Evolutionary conservation across 2,797 vertebrate species (phyloP), one percentile per base, ranked within the genome.

Genomic region (Eupleurogrammus muticus): DNA sequence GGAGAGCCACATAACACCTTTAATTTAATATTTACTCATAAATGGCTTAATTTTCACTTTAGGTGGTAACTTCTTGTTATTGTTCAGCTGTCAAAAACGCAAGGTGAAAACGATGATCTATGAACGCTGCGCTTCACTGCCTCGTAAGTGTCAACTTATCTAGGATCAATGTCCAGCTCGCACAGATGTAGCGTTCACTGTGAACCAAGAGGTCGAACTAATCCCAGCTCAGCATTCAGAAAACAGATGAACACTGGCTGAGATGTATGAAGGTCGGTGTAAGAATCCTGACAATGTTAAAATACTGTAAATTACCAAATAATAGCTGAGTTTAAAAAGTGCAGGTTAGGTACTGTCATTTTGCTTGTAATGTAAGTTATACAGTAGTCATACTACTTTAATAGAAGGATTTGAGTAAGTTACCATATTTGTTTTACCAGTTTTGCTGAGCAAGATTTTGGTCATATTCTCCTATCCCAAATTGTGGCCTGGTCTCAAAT

Each of bases 191-290:
- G 55, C 5, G 5, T 57, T 66, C 57, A 23, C 23, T 32, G 61
- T 63, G 32, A 72, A 34, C 54, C 51, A 5, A 2, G 4, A 62
- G 60, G 54, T 76, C 70, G 60, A 69, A 72, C 59, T 67, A 40
- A 76, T 82, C 87, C 75, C 69, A 59, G 79, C 72, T 84, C 72
- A 66, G 75, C 72, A 55, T 59, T 75, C 66, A 75, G 65, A 82
- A 73, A 61, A 28, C 52, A 76, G 64, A 74, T 40, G 28, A 77
- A 56, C 59, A 54, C 20, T 9, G 35, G 38, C 62, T 71, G 17
- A n/a, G 75, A 56, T 76, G 38, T 80, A 58, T 61, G 34, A 20
- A 67, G 49, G 54, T 17, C 23, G 7, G 53, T 54, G n/a, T 66
- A 42, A 38, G n/a, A 35, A 34, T 17, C 1, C 6, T 36, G 9